A percentile compares a stretch with the other conserved stretches of the same genome.
Conservation (phyloP, 2,888 invertebrate species). For the Harpagoxenus sublaevis region DNA sequence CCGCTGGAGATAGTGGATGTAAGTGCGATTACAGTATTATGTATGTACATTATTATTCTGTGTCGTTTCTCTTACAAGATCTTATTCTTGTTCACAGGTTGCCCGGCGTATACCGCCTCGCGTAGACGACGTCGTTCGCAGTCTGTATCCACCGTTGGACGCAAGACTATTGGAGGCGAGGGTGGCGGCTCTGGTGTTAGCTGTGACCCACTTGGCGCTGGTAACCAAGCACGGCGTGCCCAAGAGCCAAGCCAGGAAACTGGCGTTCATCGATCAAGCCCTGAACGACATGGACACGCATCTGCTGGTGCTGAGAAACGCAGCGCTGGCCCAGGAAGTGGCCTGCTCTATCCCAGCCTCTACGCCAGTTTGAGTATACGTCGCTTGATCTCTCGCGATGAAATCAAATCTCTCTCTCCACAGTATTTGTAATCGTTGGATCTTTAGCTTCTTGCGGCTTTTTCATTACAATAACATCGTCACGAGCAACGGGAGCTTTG, state of each 20-base stretch:
- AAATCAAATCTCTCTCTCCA: not conserved
- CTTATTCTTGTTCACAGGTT: slow-evolving; percentile 83
- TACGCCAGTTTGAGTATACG: slow-evolving; percentile 78
- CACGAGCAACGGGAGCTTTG: not conserved
- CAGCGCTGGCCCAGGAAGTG: slow-evolving; percentile 87
- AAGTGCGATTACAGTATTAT: slow-evolving; percentile 53
- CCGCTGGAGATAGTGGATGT: slow-evolving; percentile 87
- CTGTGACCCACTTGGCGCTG: slow-evolving; percentile 90
- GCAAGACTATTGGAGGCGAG: slow-evolving; percentile 90
- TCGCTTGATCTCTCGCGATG: not conserved
- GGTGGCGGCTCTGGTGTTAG: slow-evolving; percentile 89
- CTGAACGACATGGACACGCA: slow-evolving; percentile 90
- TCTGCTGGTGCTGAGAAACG: slow-evolving; percentile 87
- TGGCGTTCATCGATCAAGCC: slow-evolving; percentile 89
- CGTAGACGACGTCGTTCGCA: slow-evolving; percentile 91
- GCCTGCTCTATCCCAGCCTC: slow-evolving; percentile 85
- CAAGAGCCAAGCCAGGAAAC: slow-evolving; percentile 85
- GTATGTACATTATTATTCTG: not conserved
- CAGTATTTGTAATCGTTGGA: slow-evolving; percentile 45
- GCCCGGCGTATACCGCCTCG: slow-evolving; percentile 90
- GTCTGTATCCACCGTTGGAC: slow-evolving; percentile 91
- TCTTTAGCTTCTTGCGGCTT: slow-evolving; percentile 20
- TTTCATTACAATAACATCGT: not conserved
- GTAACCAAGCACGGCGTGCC: slow-evolving; percentile 89
- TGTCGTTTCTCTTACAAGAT: not conserved